Base-by-base conservation (phyloP, 64 coral and sea anemone genomes). In the Pocillopora damicornis region DNA sequence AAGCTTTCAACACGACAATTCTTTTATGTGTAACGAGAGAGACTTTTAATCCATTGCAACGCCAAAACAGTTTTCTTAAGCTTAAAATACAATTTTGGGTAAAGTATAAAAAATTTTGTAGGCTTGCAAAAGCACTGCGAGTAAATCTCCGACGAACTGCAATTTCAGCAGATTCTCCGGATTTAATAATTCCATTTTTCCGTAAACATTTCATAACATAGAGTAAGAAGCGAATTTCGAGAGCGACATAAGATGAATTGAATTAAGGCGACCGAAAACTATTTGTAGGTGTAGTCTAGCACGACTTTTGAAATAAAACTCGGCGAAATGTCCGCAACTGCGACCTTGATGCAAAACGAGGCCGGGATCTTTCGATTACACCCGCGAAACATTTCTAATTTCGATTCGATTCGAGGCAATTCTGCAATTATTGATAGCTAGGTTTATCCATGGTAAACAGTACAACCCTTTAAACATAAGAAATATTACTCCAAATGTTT, bases 131-230 rank as follows among this genome's bases (percentile, higher is more conserved):
- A 58, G 64, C 65, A 73, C 64, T 72, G 20, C 22, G 42, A 45
- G 58, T 23, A 56, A 9, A 42, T 56, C 64, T 16, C 11, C 35
- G 22, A 85, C 38, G 81, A 56, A 22, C 22, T 11, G 25, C 62
- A 82, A 60, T 82, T 82, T 80, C 38, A 62, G 30, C 61, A 38
- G 62, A 85, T 72, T 85, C 18, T 71, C 64, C 38, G 64, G 51
- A 2, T 85, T 71, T 36, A 42, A 85, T 68, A 23, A 85, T 72
- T 67, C 35, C 81, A 85, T 85, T 85, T 85, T 85, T 85, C 81
- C 58, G 81, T 72, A 72, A 85, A 68, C 81, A 85, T 85, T 85
- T 85, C 65, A 72, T 85, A 85, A 85, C 37, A 72, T 65, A 85
- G 56, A 22, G 11, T 59, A 57, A 83, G 62, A 38, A 42, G 61